Evolutionary conservation across 2,888 invertebrate genomes (phyloP), one percentile per base, ranked within the genome.

Genomic region (Conops quadrifasciatus): DNA sequence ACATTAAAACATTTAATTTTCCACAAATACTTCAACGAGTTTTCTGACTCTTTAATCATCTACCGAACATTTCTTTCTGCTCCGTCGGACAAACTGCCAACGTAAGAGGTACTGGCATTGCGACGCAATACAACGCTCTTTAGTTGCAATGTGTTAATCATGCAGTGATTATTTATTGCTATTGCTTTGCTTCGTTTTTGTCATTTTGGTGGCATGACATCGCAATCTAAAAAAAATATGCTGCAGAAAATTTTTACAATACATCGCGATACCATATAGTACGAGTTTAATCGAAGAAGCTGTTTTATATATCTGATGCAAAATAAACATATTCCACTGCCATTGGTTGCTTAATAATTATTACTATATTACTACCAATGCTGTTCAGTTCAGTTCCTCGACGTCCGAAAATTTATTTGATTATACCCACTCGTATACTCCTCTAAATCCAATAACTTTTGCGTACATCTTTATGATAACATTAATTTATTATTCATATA

Each of bases 121-220:
- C 5, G 9, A 36, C 9, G 36, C 36, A 36, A 36, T 36, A 36
- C 4, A 9, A 36, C 5, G 36, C 36, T 36, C 9, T 26, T 24
- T 13, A 16, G 13, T 26, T 58, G 58, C 28, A 28, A 58, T 58
- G 26, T 58, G 58, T 28, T 58, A 26, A 58, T 58, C 58, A 28
- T 24, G 2, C 21, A 21, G 45, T 62, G 24, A 43, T 43, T 45
- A 43, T 62, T 36, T 36, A 7, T 36, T 9, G 36, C 9, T n/a
- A 19, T 43, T 62, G n/a, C 60, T 21, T 3, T 24, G 36, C 3
- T 4, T 36, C 1, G 60, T 21, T 26, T 30, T 30, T 28, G 58
- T 28, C 26, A 26, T 58, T 58, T 15, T 49, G 49, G 16, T 11
- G 26, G 58, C 28, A 28, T 58, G 58, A 26, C 24, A 58, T n/a